Base-by-base conservation (phyloP, 2,797 vertebrate species). In the Typhlichthys subterraneus region DNA sequence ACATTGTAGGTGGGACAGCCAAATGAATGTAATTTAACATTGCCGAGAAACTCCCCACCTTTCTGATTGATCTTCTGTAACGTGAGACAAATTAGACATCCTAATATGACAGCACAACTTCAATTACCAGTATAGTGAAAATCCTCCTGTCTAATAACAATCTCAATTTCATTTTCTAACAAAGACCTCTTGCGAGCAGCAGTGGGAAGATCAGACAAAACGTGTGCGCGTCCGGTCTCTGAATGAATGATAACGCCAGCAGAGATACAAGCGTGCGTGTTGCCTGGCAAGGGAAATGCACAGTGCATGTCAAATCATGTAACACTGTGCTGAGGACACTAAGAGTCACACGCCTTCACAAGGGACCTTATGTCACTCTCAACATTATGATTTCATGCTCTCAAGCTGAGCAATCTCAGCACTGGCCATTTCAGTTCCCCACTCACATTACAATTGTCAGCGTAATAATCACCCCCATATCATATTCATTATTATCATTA, bases 241-340 rank as follows among this genome's bases (percentile, higher is more conserved):
- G 87, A 89, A 91, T 91, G 87, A 90, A 89, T 91, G 76, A 91
- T 85, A 84, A 72, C 79, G 76, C 78, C 75, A 80, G 80, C 59
- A 84, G 81, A 81, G 80, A 79, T 50, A 50, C 76, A 29, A 79
- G 77, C 76, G 80, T 79, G 77, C 76, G 78, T 79, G 79, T 77
- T 77, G 76, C 69, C 79, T 65, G 80, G 76, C 82, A 79, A 70
- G 60, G 72, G 76, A 77, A 82, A 82, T 87, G 81, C 82, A 77
- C 73, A 63, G 73, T 59, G 68, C 66, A 62, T 77, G 82, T 86
- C 86, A 87, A 82, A 81, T 89, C 87, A 73, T 78, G 77, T 88
- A 82, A 85, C 61, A 50, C 67, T 47, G 58, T 61, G 65, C 53
- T 12, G 72, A 72, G 84, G 69, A 88, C 76, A 74, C 74, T 70